Base-by-base conservation (phyloP, 2,113 vertebrate genomes). In the Psittacula cyanocephala region DNA sequence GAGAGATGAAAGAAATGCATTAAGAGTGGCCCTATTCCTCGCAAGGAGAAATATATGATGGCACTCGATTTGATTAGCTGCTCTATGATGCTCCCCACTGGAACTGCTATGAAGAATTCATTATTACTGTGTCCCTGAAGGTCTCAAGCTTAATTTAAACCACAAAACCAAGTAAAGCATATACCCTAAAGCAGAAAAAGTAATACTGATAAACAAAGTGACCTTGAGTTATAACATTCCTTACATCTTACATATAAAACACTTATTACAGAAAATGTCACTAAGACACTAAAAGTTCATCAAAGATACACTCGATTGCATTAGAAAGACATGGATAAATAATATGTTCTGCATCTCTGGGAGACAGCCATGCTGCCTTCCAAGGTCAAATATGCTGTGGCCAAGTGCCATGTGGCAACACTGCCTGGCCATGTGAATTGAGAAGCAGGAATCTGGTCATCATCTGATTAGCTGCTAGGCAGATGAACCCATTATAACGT, bases 371-470 rank as follows among this genome's bases (percentile, higher is more conserved):
- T 1, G 1, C 43, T 76, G 71, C 71, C 59, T 91, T 83, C 57
- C 95, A 95, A 92, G 89, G 95, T 95, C 63, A 5, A 86, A 82
- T 77, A 81, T 83, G 77, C 87, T 1, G 0, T 86, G 95, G 95
- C 72, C 77, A 86, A 50, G 43, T 77, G 72, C 71, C 92, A 96
- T 64, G 55, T 69, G 87, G 90, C 87, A 86, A 46, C 53, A 13
- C 10, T 69, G 68, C 44, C 81, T 47, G 53, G 39, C 72, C 80
- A 89, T 0, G 29, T 80, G 94, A 89, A 25, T 19, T 6, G 1
- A 83, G 87, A 67, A 74, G 55, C 63, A 91, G 72, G 68, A 91
- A 25, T 59, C 75, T 50, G 67, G 87, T 55, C 53, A 41, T 64
- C 77, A 81, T 72, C 83, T 81, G 80, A 68, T 75, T 44, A 92